These are phyloP conservation scores for Noctuana brunneofusca DNA, from an alignment of 2,888 invertebrate genomes.

Conservation along the genomic window DNA sequence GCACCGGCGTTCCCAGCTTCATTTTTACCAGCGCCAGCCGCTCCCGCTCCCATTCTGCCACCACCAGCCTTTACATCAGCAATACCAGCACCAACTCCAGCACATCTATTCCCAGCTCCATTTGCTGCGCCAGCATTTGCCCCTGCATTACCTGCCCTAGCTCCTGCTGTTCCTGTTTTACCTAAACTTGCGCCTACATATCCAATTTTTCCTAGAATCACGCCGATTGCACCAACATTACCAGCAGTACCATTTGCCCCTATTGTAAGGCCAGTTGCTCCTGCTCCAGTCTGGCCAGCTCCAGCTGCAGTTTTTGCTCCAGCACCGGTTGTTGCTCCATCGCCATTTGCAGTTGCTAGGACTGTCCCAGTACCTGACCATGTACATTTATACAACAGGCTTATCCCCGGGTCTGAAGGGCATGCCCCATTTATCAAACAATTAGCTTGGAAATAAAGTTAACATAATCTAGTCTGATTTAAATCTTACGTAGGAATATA, in stretches of 20 bases:
- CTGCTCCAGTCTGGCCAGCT: constrained; percentile 52
- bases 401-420: constrained; percentile 49
- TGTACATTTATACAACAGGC: constrained; percentile 66
- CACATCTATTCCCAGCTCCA: constrained; percentile 37
- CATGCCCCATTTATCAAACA: constrained; percentile 57
- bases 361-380: constrained; percentile 50
- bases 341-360: constrained; percentile 54
- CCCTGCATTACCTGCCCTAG: constrained; percentile 41
- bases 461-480: constrained; percentile 37
- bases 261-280: constrained; percentile 47
- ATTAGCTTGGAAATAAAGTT: constrained; percentile 69
- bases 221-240: constrained; percentile 43
- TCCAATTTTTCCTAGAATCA: constrained; percentile 42
- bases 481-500: constrained; percentile 11
- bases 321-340: constrained; percentile 46
- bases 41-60: constrained; percentile 34
- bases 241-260: constrained; percentile 58
- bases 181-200: constrained; percentile 38
- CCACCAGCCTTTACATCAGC: constrained; percentile 39
- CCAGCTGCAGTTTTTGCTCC: constrained; percentile 40
- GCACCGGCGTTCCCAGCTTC: constrained; percentile 43
- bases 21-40: constrained; percentile 40
- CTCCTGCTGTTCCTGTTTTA: constrained; percentile 39
- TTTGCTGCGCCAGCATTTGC: constrained; percentile 40
- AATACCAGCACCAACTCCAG: constrained; percentile 35